Evolutionary conservation across 2,113 vertebrate species (phyloP).

Genomic region (Oreochromis aureus): DNA sequence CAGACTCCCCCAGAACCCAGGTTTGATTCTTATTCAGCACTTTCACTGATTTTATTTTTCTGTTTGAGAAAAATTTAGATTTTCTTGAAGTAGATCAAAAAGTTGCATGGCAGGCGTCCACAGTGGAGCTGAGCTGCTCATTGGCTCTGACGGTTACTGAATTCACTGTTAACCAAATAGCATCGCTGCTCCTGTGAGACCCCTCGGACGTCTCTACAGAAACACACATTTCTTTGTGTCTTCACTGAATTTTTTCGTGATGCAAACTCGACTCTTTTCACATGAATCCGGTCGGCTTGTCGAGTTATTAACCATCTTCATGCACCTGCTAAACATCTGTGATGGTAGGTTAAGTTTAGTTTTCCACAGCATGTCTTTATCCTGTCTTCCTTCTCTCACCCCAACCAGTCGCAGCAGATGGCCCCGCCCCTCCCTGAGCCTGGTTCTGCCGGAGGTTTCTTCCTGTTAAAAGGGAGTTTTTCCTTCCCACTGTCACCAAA

Average conservation of each 20-base stretch:
- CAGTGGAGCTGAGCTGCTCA: background rate
- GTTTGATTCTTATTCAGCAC: background rate
- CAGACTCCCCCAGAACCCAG: background rate
- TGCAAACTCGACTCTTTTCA: background rate
- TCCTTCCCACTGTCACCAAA: background rate
- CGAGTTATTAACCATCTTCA: background rate
- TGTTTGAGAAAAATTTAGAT: fast-evolving
- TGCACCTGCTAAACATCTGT: background rate
- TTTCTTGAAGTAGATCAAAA: background rate
- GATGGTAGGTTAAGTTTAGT: background rate
- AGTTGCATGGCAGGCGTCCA: background rate
- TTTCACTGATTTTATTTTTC: background rate
- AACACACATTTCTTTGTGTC: background rate
- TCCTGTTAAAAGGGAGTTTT: background rate
- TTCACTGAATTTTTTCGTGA: fast-evolving
- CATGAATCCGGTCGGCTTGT: fast-evolving
- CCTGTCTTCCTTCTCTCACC: background rate
- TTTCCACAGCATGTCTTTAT: background rate
- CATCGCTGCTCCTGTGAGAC: background rate
- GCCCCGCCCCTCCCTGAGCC: background rate
- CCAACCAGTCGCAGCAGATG: background rate
- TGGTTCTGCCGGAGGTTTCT: background rate
- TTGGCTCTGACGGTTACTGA: background rate
- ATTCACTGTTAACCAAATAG: background rate
- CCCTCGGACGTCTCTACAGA: background rate